A percentile compares a stretch with the other conserved stretches of the same genome.
Evolutionary conservation across 1,140 invertebrate genomes (phyloP).

Genomic region (Drosophila tristis): DNA sequence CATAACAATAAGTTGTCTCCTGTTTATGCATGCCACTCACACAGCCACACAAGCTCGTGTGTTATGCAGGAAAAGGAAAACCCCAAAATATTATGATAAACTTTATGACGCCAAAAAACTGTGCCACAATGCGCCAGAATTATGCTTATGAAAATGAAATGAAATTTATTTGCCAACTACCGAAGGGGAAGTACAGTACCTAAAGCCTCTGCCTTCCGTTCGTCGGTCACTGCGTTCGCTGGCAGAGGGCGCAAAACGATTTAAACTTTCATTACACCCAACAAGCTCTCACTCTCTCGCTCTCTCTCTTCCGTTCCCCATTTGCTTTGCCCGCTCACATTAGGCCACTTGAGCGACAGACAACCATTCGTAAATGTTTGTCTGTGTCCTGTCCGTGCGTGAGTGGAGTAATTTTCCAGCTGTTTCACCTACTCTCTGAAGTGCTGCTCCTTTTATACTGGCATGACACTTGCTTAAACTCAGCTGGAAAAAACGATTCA

Average conservation of each 20-base stretch:
- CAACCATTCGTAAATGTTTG: constrained; percentile 63
- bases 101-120: constrained; percentile 25
- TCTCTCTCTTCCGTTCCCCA: not conserved
- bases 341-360: constrained; percentile 68
- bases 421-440: constrained; percentile 47
- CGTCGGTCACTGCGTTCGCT: constrained; percentile 34
- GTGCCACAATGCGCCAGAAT: constrained; percentile 19
- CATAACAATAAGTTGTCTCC: constrained; percentile 33
- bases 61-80: constrained; percentile 14
- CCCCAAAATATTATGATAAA: constrained; percentile 45
- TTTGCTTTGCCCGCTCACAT: constrained; percentile 12
- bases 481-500: too few relatives aligned
- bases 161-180: constrained; percentile 57
- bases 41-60: too few relatives aligned
- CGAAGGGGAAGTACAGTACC: not conserved
- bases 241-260: constrained; percentile 59
- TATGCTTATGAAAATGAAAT: constrained; percentile 44
- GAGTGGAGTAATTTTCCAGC: constrained; percentile 72
- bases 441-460: too few relatives aligned
- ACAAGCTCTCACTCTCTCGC: constrained; percentile 20
- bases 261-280: constrained; percentile 75
- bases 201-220: not conserved
- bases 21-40: constrained; percentile 19
- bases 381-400: constrained; percentile 19
- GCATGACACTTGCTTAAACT: too few relatives aligned